A percentile compares a stretch with the other conserved stretches of the same genome.
These are phyloP conservation scores for Hirtodrosophila alboralis DNA, from an alignment of 2,888 invertebrate genomes.

Conservation along the genomic window DNA sequence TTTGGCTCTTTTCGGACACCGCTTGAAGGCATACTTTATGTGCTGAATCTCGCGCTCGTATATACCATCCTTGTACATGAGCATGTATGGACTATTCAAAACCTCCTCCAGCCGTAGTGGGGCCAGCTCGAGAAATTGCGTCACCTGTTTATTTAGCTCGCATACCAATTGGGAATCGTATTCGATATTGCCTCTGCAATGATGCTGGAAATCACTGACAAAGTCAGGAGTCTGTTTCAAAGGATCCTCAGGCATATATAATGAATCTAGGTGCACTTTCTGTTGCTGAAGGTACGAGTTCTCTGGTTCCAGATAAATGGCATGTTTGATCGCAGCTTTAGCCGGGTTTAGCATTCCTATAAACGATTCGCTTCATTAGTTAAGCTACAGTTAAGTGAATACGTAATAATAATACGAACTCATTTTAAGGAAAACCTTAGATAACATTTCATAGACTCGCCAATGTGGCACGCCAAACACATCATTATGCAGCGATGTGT, in stretches of 20 bases:
- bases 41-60: slow-evolving; percentile 36
- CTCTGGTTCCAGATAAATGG: slow-evolving; percentile 14
- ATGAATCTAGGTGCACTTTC: neutral
- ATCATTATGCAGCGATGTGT: slow-evolving; percentile 5
- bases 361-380: neutral
- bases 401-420: slow-evolving; percentile 14
- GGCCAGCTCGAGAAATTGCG: slow-evolving; percentile 34
- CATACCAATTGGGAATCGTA: slow-evolving; percentile 12
- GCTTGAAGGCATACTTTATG: slow-evolving; percentile 20
- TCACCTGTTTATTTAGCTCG: neutral
- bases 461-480: slow-evolving; percentile 32
- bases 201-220: slow-evolving; percentile 2
- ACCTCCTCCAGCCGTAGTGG: slow-evolving; percentile 31
- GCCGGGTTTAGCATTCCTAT: slow-evolving; percentile 19
- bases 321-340: slow-evolving; percentile 1
- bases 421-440: slow-evolving; percentile 25
- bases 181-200: slow-evolving; percentile 10
- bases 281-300: slow-evolving; percentile 21
- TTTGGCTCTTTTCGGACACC: slow-evolving; percentile 11
- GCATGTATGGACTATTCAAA: slow-evolving; percentile 3
- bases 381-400: neutral
- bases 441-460: slow-evolving; percentile 31
- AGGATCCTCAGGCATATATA: slow-evolving; percentile 1
- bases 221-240: neutral
- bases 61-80: slow-evolving; percentile 29